Base-by-base conservation (phyloP, 1,140 invertebrate genomes). In the Solenopsis fugax region DNA sequence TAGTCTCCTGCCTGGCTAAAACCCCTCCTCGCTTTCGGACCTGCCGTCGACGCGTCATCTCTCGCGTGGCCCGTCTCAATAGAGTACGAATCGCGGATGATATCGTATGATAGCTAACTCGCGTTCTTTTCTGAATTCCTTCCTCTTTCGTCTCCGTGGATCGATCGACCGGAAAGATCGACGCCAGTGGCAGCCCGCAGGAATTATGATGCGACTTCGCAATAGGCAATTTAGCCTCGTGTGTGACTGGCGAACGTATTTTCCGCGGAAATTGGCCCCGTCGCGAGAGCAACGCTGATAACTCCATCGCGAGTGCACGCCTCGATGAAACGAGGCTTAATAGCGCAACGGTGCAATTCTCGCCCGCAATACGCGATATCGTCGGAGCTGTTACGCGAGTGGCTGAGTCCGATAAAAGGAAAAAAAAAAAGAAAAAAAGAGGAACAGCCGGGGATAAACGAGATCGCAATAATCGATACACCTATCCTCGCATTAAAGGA, bases 401-500 rank as follows among this genome's bases (percentile, higher is more conserved):
- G 50, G 5, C n/a, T 34, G 24, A 16, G 50, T 21, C 18, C 37
- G 62, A 64, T 56, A 64, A 37, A 76, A 78, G 84, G 45, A 64
- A 37, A 76, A 78, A 87, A 78, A 77, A 75, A 90, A 10, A 5
- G 37, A 5, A 5, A 3, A 29, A 29, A 29, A 29, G 4, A 3
- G 48, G 9, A 56, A 87, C 71, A 78, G 77, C 58, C 89, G 88
- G 89, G 88, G 89, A 89, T 90, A 89, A 90, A 90, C 89, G 89
- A 91, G 90, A 91, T 91, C 90, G 89, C 72, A 91, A 90, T 91
- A 90, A 91, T 88, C 90, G 90, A 91, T 91, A 93, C 93, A 92
- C 92, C 92, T 93, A 93, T 93, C 92, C 85, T 88, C 87, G 91
- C 92, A 92, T 93, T 94, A 93, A 93, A 91, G 87, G 92, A 93